A percentile compares a stretch with the other conserved stretches of the same genome.
phyloP scores from a whole-genome alignment of 2,797 vertebrate species.

The Myotis daubentonii region DNA sequence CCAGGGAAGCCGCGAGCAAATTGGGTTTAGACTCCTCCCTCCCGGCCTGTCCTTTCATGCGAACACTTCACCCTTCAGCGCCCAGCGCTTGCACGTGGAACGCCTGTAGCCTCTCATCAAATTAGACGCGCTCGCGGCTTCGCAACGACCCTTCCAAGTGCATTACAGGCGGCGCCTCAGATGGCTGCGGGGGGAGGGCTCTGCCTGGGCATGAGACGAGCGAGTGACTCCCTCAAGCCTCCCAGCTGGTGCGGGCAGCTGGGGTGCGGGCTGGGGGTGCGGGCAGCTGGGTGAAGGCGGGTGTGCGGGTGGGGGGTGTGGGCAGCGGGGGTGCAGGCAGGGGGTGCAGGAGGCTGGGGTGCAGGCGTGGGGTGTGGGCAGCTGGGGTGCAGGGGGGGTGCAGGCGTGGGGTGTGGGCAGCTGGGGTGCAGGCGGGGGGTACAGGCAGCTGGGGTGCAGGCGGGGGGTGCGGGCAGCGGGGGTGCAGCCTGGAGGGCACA shows the following conservation, averaged over 20 bases:
- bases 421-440: too few species aligned
- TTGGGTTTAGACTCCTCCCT: background rate
- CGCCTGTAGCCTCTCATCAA: background rate
- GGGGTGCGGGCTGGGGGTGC: background rate
- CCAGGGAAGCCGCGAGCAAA: background rate
- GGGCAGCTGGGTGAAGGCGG: too few species aligned
- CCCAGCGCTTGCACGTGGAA: background rate
- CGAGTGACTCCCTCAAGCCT: background rate
- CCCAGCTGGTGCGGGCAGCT: background rate
- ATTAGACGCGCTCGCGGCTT: background rate
- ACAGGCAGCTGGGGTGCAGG: too few species aligned
- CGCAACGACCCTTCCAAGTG: background rate
- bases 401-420: background rate
- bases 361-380: too few species aligned
- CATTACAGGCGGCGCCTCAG: fast-evolving
- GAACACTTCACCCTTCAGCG: background rate
- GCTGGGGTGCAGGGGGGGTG: too few species aligned
- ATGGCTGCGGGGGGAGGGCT: background rate
- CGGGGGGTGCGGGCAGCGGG: too few species aligned
- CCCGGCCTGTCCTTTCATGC: background rate
- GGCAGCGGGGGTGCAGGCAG: too few species aligned
- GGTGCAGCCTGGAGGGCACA: background rate
- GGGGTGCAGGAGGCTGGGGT: too few species aligned
- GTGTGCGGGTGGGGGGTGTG: too few species aligned
- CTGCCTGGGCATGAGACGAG: background rate